Evolutionary conservation across 1,140 invertebrate species (phyloP), one percentile per base, ranked within the genome.

Genomic region (Gyrodactylus salaris): DNA sequence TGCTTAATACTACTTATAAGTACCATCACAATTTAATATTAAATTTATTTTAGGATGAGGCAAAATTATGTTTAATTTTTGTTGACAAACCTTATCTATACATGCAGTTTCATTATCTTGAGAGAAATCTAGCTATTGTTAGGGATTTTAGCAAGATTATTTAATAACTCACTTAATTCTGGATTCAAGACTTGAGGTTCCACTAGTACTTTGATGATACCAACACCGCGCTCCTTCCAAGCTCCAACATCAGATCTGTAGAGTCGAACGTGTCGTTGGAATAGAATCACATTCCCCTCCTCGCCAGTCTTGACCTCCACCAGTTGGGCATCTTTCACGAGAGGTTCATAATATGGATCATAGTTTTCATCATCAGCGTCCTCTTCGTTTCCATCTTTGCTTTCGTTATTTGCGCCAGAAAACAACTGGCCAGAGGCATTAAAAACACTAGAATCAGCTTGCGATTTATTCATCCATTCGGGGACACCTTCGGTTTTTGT

Each of bases 151-250:
- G n/a, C n/a, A n/a, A n/a, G n/a, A n/a, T n/a, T n/a, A n/a, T n/a
- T n/a, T n/a, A n/a, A n/a, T n/a, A n/a, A n/a, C n/a, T n/a, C 34
- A 54, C 7, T 7, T 54, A 7, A 7, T 54, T 54, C 34, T 7
- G n/a, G 7, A n/a, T 54, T 54, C 34, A 16, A 16, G 7, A 16
- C n/a, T n/a, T 16, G 7, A 54, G 34, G 34, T n/a, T 54, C 34
- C 7, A 54, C 34, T 16, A 74, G 70, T 69, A 75, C 74, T 68
- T 75, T 75, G 68, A 75, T 73, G 0, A 54, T 68, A 23, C 74
- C 74, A 73, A 74, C 72, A 27, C 74, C 74, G 22, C 74, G 72
- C 68, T 75, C 74, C 23, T 75, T 75, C 74, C 74, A 75, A 25
- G 72, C 26, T 1, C 27, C 27, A 2, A 69, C 68, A 34, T 26